Conservation (phyloP, 2,888 invertebrate genomes). For the Epsilonema sp. region DNA sequence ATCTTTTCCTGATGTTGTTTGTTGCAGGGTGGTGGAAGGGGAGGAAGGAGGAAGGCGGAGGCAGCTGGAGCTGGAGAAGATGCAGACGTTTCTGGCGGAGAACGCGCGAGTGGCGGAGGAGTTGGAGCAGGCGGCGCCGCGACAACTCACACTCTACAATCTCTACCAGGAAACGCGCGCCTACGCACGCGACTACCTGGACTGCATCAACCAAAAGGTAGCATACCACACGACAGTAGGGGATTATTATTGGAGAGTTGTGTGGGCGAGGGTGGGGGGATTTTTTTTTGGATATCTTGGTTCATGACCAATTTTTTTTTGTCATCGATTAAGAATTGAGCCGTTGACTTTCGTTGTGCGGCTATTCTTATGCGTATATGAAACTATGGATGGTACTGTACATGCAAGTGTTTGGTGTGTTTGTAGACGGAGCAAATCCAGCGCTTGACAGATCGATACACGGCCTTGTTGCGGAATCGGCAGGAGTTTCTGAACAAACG, state of each 20-base stretch:
- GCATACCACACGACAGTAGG: too few species aligned
- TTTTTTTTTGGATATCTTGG: too few species aligned
- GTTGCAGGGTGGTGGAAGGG: constrained; percentile 39
- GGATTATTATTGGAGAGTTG: too few species aligned
- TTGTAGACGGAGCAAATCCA: too few species aligned
- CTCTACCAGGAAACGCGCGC: constrained; percentile 88
- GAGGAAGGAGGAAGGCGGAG: constrained; percentile 41
- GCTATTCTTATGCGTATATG: too few species aligned
- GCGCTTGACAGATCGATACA: constrained; percentile 50
- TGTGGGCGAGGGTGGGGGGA: too few species aligned
- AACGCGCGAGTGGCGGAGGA: constrained; percentile 30
- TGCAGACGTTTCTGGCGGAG: constrained; percentile 34
- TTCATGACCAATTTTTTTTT: too few species aligned
- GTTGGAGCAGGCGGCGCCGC: constrained; percentile 40
- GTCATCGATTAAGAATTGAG: too few species aligned
- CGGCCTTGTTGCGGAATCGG: constrained; percentile 45
- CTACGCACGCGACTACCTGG: constrained; percentile 83
- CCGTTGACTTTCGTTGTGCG: too few species aligned
- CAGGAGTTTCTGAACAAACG: constrained; percentile 52
- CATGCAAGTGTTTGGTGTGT: too few species aligned
- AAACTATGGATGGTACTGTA: too few species aligned
- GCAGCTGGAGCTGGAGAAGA: constrained; percentile 37
- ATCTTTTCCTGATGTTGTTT: constrained; percentile 2
- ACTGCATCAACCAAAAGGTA: constrained; percentile 93
- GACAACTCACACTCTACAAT: constrained; percentile 58